Evolutionary conservation across 2,113 vertebrate genomes (phyloP).

Genomic region (Rynchops niger): DNA sequence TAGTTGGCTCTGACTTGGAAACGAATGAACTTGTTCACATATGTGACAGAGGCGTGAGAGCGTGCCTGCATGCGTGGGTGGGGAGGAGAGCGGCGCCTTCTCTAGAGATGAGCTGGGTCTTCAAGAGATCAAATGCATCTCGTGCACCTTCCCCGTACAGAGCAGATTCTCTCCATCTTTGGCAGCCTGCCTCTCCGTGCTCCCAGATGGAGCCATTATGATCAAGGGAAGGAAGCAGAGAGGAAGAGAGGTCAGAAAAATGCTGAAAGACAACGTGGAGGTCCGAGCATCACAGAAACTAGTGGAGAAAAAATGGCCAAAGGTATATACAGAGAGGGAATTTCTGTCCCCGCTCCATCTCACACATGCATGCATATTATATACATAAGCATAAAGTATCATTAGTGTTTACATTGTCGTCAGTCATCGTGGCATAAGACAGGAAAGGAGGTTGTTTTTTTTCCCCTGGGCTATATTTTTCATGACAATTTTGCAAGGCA

Average conservation of each 20-base stretch:
- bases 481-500: constrained; percentile 5
- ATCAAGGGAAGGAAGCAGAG: background rate
- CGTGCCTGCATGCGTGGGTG: background rate
- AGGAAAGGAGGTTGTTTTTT: background rate
- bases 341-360: background rate
- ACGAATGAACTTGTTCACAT: constrained; percentile 37
- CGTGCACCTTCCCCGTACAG: background rate
- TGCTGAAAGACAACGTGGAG: background rate
- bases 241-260: background rate
- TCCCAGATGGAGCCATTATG: background rate
- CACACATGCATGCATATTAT: background rate
- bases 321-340: background rate
- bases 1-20: constrained; percentile 35
- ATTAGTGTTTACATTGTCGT: constrained; percentile 5
- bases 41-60: constrained; percentile 52
- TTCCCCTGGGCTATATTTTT: background rate
- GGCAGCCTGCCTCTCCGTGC: background rate
- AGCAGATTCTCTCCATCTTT: background rate
- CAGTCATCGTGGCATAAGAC: background rate
- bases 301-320: background rate
- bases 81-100: background rate
- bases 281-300: background rate
- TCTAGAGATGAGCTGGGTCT: constrained; percentile 51
- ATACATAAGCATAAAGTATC: constrained; percentile 7
- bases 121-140: background rate